phyloP scores from a whole-genome alignment of 2,888 invertebrate genomes.

The Brenthis ino region DNA sequence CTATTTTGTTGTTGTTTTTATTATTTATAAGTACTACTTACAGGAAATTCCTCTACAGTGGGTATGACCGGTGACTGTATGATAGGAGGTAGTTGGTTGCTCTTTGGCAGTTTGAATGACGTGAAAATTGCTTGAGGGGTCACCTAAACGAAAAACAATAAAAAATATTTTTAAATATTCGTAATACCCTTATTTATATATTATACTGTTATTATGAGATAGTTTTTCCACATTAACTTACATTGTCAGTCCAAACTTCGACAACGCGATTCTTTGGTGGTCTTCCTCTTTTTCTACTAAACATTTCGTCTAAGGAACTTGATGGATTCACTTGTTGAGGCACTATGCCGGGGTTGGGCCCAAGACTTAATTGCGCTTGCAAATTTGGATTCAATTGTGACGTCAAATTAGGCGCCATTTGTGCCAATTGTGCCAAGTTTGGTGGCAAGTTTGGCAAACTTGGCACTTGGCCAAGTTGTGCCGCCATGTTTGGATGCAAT shows the following conservation, averaged over 20 bases:
- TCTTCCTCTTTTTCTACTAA: constrained; percentile 94
- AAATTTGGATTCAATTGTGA: constrained; percentile 72
- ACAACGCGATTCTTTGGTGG: constrained; percentile 98
- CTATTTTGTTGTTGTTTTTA: too few relatives aligned
- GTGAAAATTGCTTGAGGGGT: constrained; percentile 96
- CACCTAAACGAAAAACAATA: constrained; percentile 59
- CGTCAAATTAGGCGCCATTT: constrained; percentile 73
- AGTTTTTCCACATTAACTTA: constrained; percentile 67
- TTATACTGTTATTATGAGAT: background rate
- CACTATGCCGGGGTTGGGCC: constrained; percentile 62
- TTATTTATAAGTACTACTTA: constrained; percentile 47
- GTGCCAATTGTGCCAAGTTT: constrained; percentile 73
- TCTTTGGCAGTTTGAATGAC: constrained; percentile 94
- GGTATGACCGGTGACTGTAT: constrained; percentile 68
- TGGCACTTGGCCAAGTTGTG: constrained; percentile 74
- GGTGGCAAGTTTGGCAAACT: constrained; percentile 69
- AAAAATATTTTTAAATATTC: background rate
- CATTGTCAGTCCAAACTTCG: constrained; percentile 93
- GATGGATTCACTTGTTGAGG: constrained; percentile 77
- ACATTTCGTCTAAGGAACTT: constrained; percentile 94
- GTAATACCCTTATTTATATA: constrained; percentile 14
- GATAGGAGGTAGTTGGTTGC: constrained; percentile 71
- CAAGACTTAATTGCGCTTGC: constrained; percentile 71
- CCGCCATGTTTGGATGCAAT: constrained; percentile 76
- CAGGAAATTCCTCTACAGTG: constrained; percentile 76